A percentile compares a stretch with the other conserved stretches of the same genome.
phyloP scores from a whole-genome alignment of 2,113 vertebrate genomes.

The Rallus limicola region DNA sequence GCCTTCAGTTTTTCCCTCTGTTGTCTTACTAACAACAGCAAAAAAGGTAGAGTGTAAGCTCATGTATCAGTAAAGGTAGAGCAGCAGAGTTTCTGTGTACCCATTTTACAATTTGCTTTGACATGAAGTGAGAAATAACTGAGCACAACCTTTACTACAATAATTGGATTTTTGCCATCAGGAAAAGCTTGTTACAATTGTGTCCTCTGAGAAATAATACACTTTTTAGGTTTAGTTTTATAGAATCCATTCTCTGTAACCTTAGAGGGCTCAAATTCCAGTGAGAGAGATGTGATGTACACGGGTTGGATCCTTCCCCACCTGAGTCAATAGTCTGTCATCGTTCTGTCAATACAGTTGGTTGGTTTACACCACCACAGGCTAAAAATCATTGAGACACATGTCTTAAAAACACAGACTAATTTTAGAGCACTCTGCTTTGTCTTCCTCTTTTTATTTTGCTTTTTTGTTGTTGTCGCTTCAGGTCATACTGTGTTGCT shows the following conservation, averaged over 20 bases:
- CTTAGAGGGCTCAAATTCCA: slow-evolving; percentile 46
- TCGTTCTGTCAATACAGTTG: background rate
- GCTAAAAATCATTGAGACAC: background rate
- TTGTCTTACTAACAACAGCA: slow-evolving; percentile 43
- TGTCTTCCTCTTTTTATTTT: background rate
- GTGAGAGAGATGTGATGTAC: background rate
- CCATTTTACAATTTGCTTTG: slow-evolving; percentile 57
- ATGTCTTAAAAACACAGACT: background rate
- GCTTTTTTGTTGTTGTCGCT: background rate
- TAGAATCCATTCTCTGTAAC: slow-evolving; percentile 62
- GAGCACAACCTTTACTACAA: slow-evolving; percentile 55
- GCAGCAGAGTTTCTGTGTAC: slow-evolving; percentile 11
- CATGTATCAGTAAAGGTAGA: background rate
- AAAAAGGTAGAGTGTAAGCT: background rate
- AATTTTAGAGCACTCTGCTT: slow-evolving; percentile 34
- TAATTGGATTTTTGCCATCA: slow-evolving; percentile 75
- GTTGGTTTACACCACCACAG: background rate
- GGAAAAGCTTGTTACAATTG: slow-evolving; percentile 52
- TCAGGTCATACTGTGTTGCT: background rate
- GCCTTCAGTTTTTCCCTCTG: slow-evolving; percentile 26
- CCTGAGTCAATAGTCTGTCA: background rate
- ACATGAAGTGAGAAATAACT: slow-evolving; percentile 52
- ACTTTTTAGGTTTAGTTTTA: slow-evolving; percentile 59
- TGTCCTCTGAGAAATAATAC: slow-evolving; percentile 70
- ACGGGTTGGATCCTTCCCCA: background rate